Base-by-base conservation (phyloP, 2,888 invertebrate genomes). In the Xylota sylvarum region DNA sequence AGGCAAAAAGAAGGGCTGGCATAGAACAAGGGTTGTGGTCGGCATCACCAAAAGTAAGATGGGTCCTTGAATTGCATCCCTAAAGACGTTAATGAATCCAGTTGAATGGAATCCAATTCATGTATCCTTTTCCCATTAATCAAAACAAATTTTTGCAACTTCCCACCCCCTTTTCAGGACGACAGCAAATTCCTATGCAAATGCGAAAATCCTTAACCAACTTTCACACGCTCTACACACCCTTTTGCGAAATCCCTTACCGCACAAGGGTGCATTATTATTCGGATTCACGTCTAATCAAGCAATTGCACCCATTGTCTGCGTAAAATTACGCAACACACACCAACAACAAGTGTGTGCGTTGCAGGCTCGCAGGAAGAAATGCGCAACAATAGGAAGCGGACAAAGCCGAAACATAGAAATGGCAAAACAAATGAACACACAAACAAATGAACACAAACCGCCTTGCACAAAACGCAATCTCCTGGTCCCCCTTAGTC, bases 381-480 rank as follows among this genome's bases (percentile, higher is more conserved):
- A 80, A 80, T 55, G 79, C 70, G 79, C 79, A 85, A 85, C 85
- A 85, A 85, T 72, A 60, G 23, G 23, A 23, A 3, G 23, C 1
- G 3, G 23, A 23, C 23, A 3, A 23, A 23, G 3, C 23, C 62
- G 52, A 78, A 69, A 77, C 65, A 27, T 46, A 46, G 30, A 67
- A 62, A 62, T 74, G 60, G 62, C 83, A 84, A 79, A 84, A 79
- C 73, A 84, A 79, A 79, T 79, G 80, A 74, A 84, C 73, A 78
- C 78, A 62, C 69, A 84, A n/a, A n/a, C n/a, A n/a, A n/a, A n/a
- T n/a, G n/a, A n/a, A n/a, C n/a, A 84, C 76, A 76, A 67, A 81
- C 76, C 80, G 80, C 80, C 76, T 76, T 81, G 81, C 81, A 80
- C 17, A 60, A 69, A 65, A 17, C 55, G 46, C 52, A 65, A 65